Evolutionary conservation across 2,797 vertebrate species (phyloP), one percentile per base, ranked within the genome.

Genomic region (Enteromius thamalakanensis): DNA sequence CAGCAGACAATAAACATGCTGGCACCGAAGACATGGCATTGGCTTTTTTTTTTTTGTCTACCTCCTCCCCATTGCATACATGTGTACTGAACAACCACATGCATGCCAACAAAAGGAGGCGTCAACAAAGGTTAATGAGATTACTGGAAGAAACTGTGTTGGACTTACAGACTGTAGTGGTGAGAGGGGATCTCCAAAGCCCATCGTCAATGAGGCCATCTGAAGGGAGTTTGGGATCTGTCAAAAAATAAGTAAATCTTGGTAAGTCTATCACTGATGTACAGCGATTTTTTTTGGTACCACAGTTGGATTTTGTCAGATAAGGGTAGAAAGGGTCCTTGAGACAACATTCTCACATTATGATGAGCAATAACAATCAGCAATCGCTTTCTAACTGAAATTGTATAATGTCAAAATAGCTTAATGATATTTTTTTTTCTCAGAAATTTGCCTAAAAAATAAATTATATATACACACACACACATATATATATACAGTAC

Each of bases 191-290:
- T 98, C 97, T 91, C 96, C 96, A 92, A 97, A 95, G 90, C 96
- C 96, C 96, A 98, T 97, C 89, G 96, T 95, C 93, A 98, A 94
- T 90, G 97, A 96, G 92, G 96, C 96, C 96, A 98, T 97, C 96
- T 97, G 96, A 95, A 95, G 92, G 23, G 83, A 86, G 78, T 89
- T 84, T 26, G 84, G 82, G 4, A 89, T 19, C 83, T 88, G 76
- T 11, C 37, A 75, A 34, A 21, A 49, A 65, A n/a, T n/a, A n/a
- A 76, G 51, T 17, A 71, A 37, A 83, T 5, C 29, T 4, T 58
- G 55, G 55, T 23, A 58, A 62, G 65, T 45, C 64, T n/a, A 65
- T 53, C 6, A 67, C 15, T 53, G 45, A 40, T 6, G 17, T 80
- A 19, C 4, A 53, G 10, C 0, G 21, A 6, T 37, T 21, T 74